These are phyloP conservation scores for Thunnus albacares DNA, from an alignment of 2,797 vertebrate genomes.

Conservation along the genomic window DNA sequence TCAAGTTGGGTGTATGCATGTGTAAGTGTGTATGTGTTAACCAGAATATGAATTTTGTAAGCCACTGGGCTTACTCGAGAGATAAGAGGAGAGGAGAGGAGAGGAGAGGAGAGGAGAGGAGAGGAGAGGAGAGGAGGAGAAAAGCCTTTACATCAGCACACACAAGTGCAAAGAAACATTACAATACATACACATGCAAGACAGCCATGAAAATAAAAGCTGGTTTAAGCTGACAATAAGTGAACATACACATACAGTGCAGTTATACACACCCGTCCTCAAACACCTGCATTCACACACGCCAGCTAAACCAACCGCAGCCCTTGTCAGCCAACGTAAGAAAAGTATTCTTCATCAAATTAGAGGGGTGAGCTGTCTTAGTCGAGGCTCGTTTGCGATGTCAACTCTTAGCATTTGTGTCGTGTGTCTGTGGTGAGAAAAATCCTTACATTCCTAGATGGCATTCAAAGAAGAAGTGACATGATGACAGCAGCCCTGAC, in stretches of 20 bases:
- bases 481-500: slow-evolving; percentile 3
- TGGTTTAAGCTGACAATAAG: slow-evolving; percentile 48
- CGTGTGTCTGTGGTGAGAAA: slow-evolving; percentile 9
- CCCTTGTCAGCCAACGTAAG: slow-evolving; percentile 3
- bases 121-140: neutral
- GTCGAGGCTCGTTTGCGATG: slow-evolving; percentile 15
- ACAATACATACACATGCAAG: slow-evolving; percentile 30
- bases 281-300: slow-evolving; percentile 10
- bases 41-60: slow-evolving; percentile 28
- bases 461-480: neutral
- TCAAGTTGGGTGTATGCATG: neutral
- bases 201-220: slow-evolving; percentile 50
- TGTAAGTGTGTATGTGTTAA: slow-evolving; percentile 16
- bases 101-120: neutral
- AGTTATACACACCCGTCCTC: neutral
- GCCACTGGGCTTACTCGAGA: slow-evolving; percentile 27
- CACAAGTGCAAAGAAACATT: slow-evolving; percentile 25
- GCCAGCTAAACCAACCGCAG: slow-evolving; percentile 23
- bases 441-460: neutral
- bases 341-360: slow-evolving; percentile 22
- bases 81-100: neutral
- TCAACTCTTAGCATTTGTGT: slow-evolving; percentile 1
- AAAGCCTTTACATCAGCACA: slow-evolving; percentile 2
- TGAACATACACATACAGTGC: slow-evolving; percentile 18
- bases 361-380: neutral